phyloP scores from a whole-genome alignment of 2,888 invertebrate genomes.

The Tanypteryx hageni region DNA sequence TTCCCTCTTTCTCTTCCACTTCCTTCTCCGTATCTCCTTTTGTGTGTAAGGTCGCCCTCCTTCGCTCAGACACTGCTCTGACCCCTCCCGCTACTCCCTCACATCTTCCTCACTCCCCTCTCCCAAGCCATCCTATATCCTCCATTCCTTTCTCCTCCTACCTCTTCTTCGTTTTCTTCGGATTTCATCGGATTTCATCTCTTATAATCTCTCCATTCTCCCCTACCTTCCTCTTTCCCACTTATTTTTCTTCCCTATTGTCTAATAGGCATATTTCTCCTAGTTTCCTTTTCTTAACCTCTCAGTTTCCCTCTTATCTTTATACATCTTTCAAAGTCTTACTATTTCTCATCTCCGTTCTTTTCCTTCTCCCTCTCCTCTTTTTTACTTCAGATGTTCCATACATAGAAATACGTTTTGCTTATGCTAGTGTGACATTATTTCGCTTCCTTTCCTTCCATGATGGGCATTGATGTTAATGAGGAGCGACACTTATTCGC shows the following conservation, averaged over 20 bases:
- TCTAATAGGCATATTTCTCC: background rate
- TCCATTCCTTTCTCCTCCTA: background rate
- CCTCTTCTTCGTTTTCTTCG: background rate
- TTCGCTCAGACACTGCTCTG: background rate
- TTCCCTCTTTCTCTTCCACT: background rate
- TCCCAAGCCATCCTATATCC: background rate
- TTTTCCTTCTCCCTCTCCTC: too few species aligned
- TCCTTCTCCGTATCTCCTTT: background rate
- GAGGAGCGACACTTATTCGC: too few species aligned
- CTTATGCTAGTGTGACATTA: too few species aligned
- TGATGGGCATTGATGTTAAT: too few species aligned
- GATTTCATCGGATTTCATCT: background rate
- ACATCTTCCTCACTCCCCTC: background rate
- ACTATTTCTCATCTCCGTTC: too few species aligned
- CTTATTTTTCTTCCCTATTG: background rate
- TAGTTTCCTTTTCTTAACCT: background rate
- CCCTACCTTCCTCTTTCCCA: background rate
- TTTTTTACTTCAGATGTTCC: too few species aligned
- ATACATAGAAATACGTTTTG: too few species aligned
- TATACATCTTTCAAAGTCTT: too few species aligned
- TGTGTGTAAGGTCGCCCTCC: background rate
- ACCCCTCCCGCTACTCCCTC: background rate
- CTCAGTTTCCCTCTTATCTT: background rate
- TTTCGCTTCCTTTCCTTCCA: too few species aligned
- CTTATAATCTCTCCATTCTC: background rate